Percentiles rank a stretch among this genome's conserved stretches.
Evolutionary conservation across 2,113 vertebrate genomes (phyloP).

Genomic region (Vicugna pacos): DNA sequence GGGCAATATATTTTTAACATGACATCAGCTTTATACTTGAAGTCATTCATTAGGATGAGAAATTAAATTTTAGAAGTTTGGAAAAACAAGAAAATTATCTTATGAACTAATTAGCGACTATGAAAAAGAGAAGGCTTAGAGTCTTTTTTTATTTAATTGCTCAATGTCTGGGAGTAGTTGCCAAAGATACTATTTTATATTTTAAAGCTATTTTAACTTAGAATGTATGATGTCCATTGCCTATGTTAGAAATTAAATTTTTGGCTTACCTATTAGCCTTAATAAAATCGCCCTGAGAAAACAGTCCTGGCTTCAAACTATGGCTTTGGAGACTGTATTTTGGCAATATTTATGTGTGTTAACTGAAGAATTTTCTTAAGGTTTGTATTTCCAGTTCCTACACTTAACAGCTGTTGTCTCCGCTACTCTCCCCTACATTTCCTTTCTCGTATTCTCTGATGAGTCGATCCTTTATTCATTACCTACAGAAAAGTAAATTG

Average conservation of each 20-base stretch:
- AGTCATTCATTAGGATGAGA: conserved; percentile 63
- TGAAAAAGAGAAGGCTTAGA: conserved; percentile 63
- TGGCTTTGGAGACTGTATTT: background rate
- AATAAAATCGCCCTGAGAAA: conserved; percentile 19
- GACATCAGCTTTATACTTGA: conserved; percentile 49
- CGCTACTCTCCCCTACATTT: accelerated
- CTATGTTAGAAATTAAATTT: conserved; percentile 42
- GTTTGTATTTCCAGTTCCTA: background rate
- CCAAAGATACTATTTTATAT: conserved; percentile 44
- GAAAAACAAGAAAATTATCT: conserved; percentile 61
- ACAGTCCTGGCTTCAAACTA: conserved; percentile 12
- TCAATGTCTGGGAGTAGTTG: conserved; percentile 59
- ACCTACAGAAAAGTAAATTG: conserved; percentile 3
- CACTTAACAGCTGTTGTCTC: background rate
- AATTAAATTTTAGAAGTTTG: conserved; percentile 68
- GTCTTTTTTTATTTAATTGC: conserved; percentile 72
- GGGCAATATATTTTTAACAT: conserved; percentile 59
- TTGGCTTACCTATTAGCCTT: background rate
- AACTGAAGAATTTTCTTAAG: conserved; percentile 28
- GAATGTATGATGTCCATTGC: background rate
- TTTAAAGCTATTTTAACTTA: conserved; percentile 47
- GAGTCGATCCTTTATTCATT: background rate
- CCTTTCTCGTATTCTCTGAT: background rate
- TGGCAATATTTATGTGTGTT: background rate
- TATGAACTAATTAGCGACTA: conserved; percentile 67